Percentiles rank a stretch among this genome's conserved stretches.
Evolutionary conservation across 2,888 invertebrate species (phyloP).

Genomic region (Cistogaster globosa): DNA sequence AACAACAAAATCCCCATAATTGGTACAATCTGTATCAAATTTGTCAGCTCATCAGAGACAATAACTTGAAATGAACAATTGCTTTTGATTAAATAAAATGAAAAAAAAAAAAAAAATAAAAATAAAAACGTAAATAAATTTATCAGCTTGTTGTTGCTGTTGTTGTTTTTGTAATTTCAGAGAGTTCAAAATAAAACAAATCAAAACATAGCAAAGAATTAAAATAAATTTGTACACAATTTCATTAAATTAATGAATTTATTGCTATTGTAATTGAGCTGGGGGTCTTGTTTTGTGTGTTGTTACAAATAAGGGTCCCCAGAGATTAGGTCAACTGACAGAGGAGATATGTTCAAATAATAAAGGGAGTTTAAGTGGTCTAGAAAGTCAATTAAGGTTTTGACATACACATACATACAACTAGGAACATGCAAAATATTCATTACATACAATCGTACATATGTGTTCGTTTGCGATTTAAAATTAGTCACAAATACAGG

Average conservation of each 20-base stretch:
- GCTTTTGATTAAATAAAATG: constrained; percentile 72
- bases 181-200: constrained; percentile 34
- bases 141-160: constrained; percentile 18
- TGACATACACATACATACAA: constrained; percentile 5
- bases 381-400: constrained; percentile 62
- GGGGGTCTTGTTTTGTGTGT: constrained; percentile 15
- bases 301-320: constrained; percentile 41
- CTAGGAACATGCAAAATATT: background rate
- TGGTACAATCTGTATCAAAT: constrained; percentile 57
- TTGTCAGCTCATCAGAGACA: constrained; percentile 58
- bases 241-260: constrained; percentile 69
- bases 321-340: constrained; percentile 68
- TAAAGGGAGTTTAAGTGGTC: constrained; percentile 66
- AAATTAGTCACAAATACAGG: too few relatives aligned
- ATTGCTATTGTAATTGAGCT: constrained; percentile 61
- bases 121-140: constrained; percentile 49
- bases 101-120: constrained; percentile 26
- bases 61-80: constrained; percentile 75
- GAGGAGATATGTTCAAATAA: background rate
- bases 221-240: constrained; percentile 70
- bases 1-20: constrained; percentile 49
- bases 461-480: too few relatives aligned
- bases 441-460: background rate
- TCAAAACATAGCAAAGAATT: constrained; percentile 47
- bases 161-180: background rate